A percentile compares a stretch with the other conserved stretches of the same genome.
Evolutionary conservation across 1,140 invertebrate species (phyloP).

Genomic region (Ips nitidus): DNA sequence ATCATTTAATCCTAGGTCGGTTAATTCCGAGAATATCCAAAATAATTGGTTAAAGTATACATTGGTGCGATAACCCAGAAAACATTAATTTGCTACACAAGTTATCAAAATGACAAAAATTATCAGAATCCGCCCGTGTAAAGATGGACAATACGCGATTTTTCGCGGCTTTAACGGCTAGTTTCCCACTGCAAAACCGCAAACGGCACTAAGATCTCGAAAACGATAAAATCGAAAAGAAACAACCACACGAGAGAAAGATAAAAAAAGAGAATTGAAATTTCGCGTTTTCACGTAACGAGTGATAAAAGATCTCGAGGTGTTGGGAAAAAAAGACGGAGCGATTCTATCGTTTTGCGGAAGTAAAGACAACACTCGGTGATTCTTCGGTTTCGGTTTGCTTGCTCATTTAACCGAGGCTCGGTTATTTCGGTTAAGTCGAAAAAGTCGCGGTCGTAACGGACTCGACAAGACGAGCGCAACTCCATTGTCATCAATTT

Average conservation of each 20-base stretch:
- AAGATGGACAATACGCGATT: too few species aligned
- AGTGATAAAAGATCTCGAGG: constrained; percentile 27
- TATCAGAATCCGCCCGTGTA: too few species aligned
- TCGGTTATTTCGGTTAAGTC: too few species aligned
- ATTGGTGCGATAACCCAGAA: too few species aligned
- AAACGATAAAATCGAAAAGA: constrained; percentile 3
- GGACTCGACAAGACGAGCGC: neutral
- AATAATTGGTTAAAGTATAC: too few species aligned
- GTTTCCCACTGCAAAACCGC: constrained; percentile 15
- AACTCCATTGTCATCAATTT: neutral
- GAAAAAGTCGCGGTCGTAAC: neutral
- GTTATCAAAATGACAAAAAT: too few species aligned
- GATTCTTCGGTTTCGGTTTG: neutral
- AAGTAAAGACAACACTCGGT: neutral
- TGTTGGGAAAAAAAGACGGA: constrained; percentile 22
- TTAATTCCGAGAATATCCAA: too few species aligned
- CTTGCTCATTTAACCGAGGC: neutral
- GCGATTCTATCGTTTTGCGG: constrained; percentile 7
- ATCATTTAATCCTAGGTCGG: too few species aligned
- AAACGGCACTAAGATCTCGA: constrained; percentile 17
- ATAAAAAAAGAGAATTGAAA: constrained; percentile 15
- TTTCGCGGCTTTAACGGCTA: neutral
- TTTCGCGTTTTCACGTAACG: constrained; percentile 29
- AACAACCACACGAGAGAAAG: neutral
- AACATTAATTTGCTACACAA: too few species aligned